Base-by-base conservation (phyloP, 2,797 vertebrate genomes). In the Leontopithecus rosalia region DNA sequence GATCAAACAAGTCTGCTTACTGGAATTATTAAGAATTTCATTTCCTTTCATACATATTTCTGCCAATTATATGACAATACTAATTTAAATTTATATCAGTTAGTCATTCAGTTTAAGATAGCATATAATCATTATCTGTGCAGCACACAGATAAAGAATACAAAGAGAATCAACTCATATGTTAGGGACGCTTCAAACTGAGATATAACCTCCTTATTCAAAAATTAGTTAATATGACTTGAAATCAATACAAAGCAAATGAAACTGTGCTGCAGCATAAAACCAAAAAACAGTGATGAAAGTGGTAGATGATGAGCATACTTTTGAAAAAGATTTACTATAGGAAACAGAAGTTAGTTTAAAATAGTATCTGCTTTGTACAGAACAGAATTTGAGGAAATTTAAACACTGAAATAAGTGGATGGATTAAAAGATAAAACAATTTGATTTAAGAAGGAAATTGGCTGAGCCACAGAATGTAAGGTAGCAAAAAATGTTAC, bases 301-400 rank as follows among this genome's bases (percentile, higher is more conserved):
- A 90, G 20, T 50, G 76, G n/a, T 85, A 5, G 24, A 73, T 64
- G 50, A 90, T 8, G 7, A 97, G 8, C 14, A 50, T 58, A 82
- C 28, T 82, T 94, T 97, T 90, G 10, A 52, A 91, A 93, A 97
- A 75, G 15, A 88, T 82, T 93, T 91, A 80, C 64, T 80, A 61
- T 75, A 93, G 9, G 33, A 96, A 88, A 85, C 26, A 95, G 28
- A 96, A 89, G 22, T 75, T 67, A 86, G 84, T 93, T 97, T 93
- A 96, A 97, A 97, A 87, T 79, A 46, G 12, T 91, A 83, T 79
- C 48, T 89, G 30, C 48, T 91, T 90, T 89, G 7, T 75, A 57
- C n/a, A 87, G 61, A 84, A 86, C 46, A 88, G 91, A 94, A 96
- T 91, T 58, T 22, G 92, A 86, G n/a, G 41, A 70, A 91, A 93